A percentile compares a stretch with the other conserved stretches of the same genome.
These are phyloP conservation scores for Marisa cornuarietis DNA, from an alignment of 1,140 invertebrate genomes.

Conservation along the genomic window DNA sequence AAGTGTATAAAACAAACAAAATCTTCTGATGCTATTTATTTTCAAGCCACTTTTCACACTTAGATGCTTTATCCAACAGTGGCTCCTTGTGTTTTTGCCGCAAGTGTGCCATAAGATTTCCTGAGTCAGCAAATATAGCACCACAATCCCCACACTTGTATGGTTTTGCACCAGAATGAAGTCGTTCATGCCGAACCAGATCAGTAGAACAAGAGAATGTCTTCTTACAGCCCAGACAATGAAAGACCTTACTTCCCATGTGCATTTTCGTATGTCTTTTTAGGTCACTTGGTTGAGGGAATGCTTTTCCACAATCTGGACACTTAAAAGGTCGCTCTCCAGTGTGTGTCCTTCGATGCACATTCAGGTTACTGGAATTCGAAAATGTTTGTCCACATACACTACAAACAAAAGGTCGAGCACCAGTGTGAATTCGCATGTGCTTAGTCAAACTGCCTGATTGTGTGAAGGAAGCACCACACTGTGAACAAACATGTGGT, in stretches of 20 bases:
- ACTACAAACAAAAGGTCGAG: conserved; percentile 62
- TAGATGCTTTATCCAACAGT: too few species aligned
- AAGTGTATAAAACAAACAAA: too few species aligned
- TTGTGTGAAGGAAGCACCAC: conserved; percentile 77
- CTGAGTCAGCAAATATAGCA: not conserved
- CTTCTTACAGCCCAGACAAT: conserved; percentile 12
- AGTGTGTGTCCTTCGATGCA: conserved; percentile 8
- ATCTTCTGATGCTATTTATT: too few species aligned
- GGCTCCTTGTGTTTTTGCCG: not conserved
- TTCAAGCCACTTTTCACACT: too few species aligned
- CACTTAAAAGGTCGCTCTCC: conserved; percentile 71
- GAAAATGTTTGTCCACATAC: conserved; percentile 62
- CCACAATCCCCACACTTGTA: not conserved
- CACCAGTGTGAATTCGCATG: conserved; percentile 72
- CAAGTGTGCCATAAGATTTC: not conserved
- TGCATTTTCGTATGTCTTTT: conserved; percentile 19
- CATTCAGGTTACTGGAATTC: conserved; percentile 26
- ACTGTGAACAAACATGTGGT: conserved; percentile 71
- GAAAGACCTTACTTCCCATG: conserved; percentile 7
- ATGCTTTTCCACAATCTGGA: conserved; percentile 79
- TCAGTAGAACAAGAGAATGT: not conserved
- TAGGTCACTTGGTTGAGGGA: conserved; percentile 30
- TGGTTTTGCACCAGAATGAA: not conserved
- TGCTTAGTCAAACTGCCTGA: conserved; percentile 81
- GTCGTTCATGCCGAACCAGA: not conserved